Evolutionary conservation across 2,888 invertebrate genomes (phyloP), one percentile per base, ranked within the genome.

Genomic region (Nomada ruficornis): DNA sequence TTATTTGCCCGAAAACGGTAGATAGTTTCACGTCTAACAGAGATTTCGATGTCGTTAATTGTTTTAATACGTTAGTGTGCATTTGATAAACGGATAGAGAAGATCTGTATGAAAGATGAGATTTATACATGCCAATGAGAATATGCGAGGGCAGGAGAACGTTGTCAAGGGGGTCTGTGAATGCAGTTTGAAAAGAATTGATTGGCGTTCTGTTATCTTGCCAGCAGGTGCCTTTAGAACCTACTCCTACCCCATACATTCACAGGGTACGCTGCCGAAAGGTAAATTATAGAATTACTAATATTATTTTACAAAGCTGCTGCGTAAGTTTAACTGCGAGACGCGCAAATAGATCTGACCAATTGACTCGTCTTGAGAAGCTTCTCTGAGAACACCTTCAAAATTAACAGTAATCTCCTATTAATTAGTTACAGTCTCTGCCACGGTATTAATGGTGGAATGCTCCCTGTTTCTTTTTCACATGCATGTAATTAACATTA

Each of bases 231-330:
- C 91, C 92, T 91, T 93, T 94, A 92, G 93, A 93, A 87, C 90
- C 92, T 85, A 92, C 91, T 92, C 91, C 91, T 91, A 89, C 93
- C 92, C 91, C 91, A 93, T 91, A 92, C 92, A 92, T 95, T 91
- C 95, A 95, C 94, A 95, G 94, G 94, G 94, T 95, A 92, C 95
- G 95, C 95, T 95, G 95, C 92, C 94, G 94, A 88, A 95, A 96
- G 96, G 96, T 96, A 95, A 95, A 92, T 90, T 89, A 91, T 90
- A 91, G 89, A 90, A 88, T 83, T 90, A 92, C 91, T 91, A 90
- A 91, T 90, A 86, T 84, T 86, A 86, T 83, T 84, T 29, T 29
- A 60, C 11, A 60, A 50, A 52, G 80, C 85, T 79, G 79, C 75
- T 85, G 63, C 80, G 83, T 86, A 88, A 87, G 84, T 84, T 77